These are phyloP conservation scores for Pipistrellus pipistrellus DNA, from an alignment of 2,797 vertebrate species.

Conservation along the genomic window DNA sequence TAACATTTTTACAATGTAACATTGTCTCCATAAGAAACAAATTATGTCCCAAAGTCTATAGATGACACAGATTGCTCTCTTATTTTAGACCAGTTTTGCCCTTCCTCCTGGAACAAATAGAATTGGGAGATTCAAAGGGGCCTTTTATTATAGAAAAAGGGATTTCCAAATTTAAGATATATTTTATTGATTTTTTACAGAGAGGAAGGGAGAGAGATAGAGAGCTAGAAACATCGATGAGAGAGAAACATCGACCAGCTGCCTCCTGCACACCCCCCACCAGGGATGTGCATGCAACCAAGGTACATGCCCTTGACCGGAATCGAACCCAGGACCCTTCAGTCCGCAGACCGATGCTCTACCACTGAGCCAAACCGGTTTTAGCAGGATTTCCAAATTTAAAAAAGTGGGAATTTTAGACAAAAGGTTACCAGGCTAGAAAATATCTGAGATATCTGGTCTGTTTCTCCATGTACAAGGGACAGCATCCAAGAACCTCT, in stretches of 20 bases:
- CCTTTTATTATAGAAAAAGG: constrained; percentile 39
- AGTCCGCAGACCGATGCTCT: too few species aligned
- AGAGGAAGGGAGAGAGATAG: too few species aligned
- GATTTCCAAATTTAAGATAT: not conserved
- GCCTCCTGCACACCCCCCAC: too few species aligned
- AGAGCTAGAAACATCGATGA: too few species aligned
- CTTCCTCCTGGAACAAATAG: not conserved
- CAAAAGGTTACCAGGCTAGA: not conserved
- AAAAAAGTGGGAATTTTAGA: constrained; percentile 54
- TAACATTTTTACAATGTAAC: too few species aligned
- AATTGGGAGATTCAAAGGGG: not conserved
- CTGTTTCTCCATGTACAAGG: not conserved
- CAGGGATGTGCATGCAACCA: too few species aligned
- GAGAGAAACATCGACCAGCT: too few species aligned
- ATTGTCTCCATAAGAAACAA: constrained; percentile 29
- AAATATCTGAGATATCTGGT: constrained; percentile 2
- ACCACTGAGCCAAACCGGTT: too few species aligned
- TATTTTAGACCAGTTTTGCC: not conserved
- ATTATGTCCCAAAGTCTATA: not conserved
- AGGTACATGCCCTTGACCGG: too few species aligned
- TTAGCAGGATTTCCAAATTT: not conserved
- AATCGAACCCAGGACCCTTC: too few species aligned
- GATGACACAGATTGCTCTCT: not conserved
- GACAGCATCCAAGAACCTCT: not conserved
- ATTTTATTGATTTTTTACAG: too few species aligned